Conservation (phyloP, 2,797 vertebrate genomes). For the Sarcophilus harrisii region DNA sequence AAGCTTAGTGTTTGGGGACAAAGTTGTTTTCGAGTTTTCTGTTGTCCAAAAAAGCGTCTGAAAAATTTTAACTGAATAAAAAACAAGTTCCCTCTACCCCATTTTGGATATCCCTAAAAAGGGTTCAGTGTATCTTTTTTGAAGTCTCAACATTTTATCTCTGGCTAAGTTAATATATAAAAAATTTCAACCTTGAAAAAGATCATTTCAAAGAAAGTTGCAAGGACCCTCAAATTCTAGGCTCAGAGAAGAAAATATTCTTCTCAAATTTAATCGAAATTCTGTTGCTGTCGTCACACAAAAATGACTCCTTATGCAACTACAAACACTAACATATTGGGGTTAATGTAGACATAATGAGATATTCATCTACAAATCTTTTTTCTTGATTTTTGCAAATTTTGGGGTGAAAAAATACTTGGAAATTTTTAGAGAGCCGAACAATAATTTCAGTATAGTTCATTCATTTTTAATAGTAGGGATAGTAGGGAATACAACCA, state of each 20-base stretch:
- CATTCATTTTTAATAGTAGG: constrained; percentile 46
- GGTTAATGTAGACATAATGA: constrained; percentile 18
- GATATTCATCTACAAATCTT: constrained; percentile 43
- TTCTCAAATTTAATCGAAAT: constrained; percentile 57
- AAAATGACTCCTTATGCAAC: constrained; percentile 26
- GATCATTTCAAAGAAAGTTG: constrained; percentile 67
- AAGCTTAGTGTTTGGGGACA: constrained; percentile 74
- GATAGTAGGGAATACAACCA: constrained; percentile 44
- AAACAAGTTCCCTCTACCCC: constrained; percentile 62
- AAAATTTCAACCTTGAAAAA: constrained; percentile 32
- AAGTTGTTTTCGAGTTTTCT: constrained; percentile 78
- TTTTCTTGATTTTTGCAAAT: constrained; percentile 64
- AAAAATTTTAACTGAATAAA: constrained; percentile 75
- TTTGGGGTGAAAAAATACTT: constrained; percentile 54
- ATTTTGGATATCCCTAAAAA: constrained; percentile 57
- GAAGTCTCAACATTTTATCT: constrained; percentile 70
- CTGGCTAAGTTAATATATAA: constrained; percentile 32
- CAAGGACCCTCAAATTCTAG: constrained; percentile 53
- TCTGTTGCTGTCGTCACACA: constrained; percentile 11
- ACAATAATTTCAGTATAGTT: constrained; percentile 71
- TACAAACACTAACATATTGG: constrained; percentile 19
- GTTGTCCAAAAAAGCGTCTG: constrained; percentile 69
- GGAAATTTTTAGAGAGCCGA: constrained; percentile 63
- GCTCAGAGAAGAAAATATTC: constrained; percentile 53
- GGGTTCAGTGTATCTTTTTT: constrained; percentile 58